phyloP scores from a whole-genome alignment of 2,113 vertebrate genomes.

The Burhinus bistriatus region DNA sequence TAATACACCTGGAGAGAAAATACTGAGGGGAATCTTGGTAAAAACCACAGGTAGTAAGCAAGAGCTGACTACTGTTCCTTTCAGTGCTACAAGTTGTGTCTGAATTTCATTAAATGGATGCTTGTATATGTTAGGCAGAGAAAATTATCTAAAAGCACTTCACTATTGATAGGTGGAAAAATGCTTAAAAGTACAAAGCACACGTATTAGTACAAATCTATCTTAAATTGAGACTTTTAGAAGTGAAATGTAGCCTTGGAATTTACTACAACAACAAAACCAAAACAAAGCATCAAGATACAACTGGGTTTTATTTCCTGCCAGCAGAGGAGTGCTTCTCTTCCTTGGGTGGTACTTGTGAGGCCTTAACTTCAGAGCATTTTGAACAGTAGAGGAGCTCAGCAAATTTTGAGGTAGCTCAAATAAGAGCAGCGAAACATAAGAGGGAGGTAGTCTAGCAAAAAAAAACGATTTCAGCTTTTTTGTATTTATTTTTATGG shows the following conservation, averaged over 20 bases:
- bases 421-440: background rate
- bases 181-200: background rate
- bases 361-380: background rate
- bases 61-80: background rate
- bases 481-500: background rate
- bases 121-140: background rate
- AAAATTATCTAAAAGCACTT: background rate
- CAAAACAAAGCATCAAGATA: background rate
- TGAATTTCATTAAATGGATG: background rate
- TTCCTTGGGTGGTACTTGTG: background rate
- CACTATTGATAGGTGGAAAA: fast-evolving
- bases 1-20: background rate
- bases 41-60: background rate
- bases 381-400: background rate
- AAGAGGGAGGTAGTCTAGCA: background rate
- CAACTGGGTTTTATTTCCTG: background rate
- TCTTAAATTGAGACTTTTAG: background rate
- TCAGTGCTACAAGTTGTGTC: background rate
- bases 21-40: background rate
- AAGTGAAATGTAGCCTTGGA: background rate
- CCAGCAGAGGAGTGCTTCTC: background rate
- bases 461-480: background rate
- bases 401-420: background rate
- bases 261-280: background rate
- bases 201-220: background rate